phyloP scores from a whole-genome alignment of 2,888 invertebrate genomes.

The Hofmannophila pseudospretella region DNA sequence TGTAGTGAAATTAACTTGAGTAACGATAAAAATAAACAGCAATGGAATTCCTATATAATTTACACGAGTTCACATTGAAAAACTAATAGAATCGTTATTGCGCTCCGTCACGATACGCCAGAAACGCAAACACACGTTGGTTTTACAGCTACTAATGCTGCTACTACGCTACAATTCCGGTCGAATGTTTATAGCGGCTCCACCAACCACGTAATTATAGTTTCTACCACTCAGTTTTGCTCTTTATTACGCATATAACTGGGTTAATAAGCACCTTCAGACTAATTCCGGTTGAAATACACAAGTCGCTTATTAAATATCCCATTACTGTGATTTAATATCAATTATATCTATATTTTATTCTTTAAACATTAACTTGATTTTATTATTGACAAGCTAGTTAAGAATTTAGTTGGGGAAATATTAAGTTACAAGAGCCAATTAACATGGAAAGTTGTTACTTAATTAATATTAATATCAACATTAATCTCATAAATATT shows the following conservation, averaged over 20 bases:
- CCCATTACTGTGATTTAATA: background rate
- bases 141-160: slow-evolving; percentile 35
- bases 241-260: slow-evolving; percentile 26
- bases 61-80: slow-evolving; percentile 49
- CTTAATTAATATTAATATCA: too few species aligned
- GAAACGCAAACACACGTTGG: slow-evolving; percentile 43
- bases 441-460: too few species aligned
- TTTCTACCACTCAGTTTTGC: slow-evolving; percentile 40
- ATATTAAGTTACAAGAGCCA: too few species aligned
- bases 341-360: too few species aligned
- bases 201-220: slow-evolving; percentile 44
- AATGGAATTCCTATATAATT: slow-evolving; percentile 42
- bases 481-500: too few species aligned
- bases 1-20: slow-evolving; percentile 33
- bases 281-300: slow-evolving; percentile 5
- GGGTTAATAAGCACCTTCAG: slow-evolving; percentile 30
- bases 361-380: too few species aligned
- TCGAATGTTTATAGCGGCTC: slow-evolving; percentile 41
- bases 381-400: too few species aligned
- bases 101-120: slow-evolving; percentile 50
- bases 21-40: slow-evolving; percentile 30
- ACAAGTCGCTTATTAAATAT: slow-evolving; percentile 5
- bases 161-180: slow-evolving; percentile 42
- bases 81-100: slow-evolving; percentile 56
- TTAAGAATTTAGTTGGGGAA: too few species aligned